Base-by-base conservation (phyloP, 2,888 invertebrate genomes). In the Drosophila maculinotata region DNA sequence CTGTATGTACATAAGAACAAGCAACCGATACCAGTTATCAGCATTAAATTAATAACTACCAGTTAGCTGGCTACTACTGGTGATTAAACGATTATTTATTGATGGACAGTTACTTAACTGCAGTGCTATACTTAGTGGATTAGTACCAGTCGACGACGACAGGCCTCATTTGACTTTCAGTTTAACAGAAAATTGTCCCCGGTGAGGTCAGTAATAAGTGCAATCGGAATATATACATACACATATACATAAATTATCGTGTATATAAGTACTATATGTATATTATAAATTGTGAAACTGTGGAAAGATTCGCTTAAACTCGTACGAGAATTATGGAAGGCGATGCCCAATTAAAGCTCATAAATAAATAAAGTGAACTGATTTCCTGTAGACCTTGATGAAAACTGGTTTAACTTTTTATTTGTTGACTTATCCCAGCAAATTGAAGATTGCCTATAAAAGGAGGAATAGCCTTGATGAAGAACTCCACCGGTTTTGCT, bases 11-110 rank as follows among this genome's bases (percentile, higher is more conserved):
- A 39, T 12, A 33, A 10, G n/a, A 57, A 53, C 8, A 31, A 57
- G 36, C 51, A 28, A 47, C 23, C 51, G 74, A 73, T 73, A 69
- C 25, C 49, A 58, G 66, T 41, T 66, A 73, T 73, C 72, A 65
- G 74, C 31, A 69, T 23, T 42, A 72, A 58, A 26, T 25, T 14
- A 33, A 44, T 44, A 47, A 59, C 36, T 38, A 6, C 17, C 35
- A 45, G 49, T 54, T 36, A 48, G 26, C 15, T 23, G 17, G 8
- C 33, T 36, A 26, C 39, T 28, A 44, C 23, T 42, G 28, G 0
- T 42, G 51, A 49, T 57, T 57, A 57, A 57, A 6, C 44, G 39
- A 38, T 25, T 30, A 49, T 36, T 49, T 36, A 69, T 65, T 26
- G 51, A 52, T 28, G 14, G 25, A 17, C 47, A 53, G 47, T 20